Evolutionary conservation across 2,113 vertebrate species (phyloP).

Genomic region (Ginglymostoma cirratum): DNA sequence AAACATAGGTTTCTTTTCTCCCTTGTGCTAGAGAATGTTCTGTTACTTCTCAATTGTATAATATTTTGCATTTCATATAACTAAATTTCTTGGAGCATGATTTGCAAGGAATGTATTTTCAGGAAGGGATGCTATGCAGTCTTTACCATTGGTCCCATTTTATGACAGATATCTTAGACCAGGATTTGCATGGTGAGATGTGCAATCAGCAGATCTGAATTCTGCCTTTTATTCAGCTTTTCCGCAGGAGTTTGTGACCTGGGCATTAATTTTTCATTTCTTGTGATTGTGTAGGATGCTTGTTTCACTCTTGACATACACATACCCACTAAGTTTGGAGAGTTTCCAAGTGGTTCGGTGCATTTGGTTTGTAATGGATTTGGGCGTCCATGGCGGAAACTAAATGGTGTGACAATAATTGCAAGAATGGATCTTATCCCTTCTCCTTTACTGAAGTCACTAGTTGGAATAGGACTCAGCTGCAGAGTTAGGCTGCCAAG

Average conservation of each 20-base stretch:
- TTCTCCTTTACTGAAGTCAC: neutral
- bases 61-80: neutral
- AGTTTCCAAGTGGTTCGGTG: slow-evolving; percentile 39
- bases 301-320: neutral
- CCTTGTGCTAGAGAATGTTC: neutral
- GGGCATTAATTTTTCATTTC: neutral
- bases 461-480: no score
- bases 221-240: neutral
- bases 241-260: neutral
- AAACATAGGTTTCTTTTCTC: neutral
- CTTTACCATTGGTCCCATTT: neutral
- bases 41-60: neutral
- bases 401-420: neutral
- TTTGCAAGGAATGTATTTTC: neutral
- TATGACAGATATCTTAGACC: neutral
- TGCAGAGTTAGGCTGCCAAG: neutral
- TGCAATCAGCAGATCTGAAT: neutral
- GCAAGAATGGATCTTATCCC: neutral
- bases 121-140: neutral
- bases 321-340: neutral
- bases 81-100: neutral
- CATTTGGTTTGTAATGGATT: slow-evolving; percentile 40
- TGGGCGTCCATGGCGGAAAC: slow-evolving; percentile 29
- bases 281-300: neutral
- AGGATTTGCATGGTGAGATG: neutral